Base-by-base conservation (phyloP, 1,140 invertebrate species). In the Paraescarpia echinospica region DNA sequence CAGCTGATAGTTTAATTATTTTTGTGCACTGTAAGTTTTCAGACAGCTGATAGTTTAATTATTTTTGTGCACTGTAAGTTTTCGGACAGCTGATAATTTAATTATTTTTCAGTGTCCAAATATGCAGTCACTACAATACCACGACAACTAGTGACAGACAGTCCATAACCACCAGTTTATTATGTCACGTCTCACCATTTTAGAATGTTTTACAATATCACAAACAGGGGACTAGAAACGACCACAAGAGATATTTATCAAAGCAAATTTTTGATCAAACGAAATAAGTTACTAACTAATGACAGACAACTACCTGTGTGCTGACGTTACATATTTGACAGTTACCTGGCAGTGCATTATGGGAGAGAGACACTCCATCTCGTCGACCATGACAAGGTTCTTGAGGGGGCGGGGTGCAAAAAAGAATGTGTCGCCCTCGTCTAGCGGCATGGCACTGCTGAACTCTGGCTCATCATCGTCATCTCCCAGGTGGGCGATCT, bases 381-480 rank as follows among this genome's bases (percentile, higher is more conserved):
- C 99, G 97, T 99, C 99, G 1, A 99, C 99, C 93, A 99, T 96
- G 8, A 99, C 98, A 12, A 99, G 97, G 97, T 99, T 99, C 95
- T 99, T 97, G 0, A 99, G 96, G 4, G 98, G 97, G 95, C 99
- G 97, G 31, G 99, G 99, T 12, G 98, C 98, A 96, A 99, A 99
- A 96, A 99, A 99, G 96, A 99, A 99, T 5, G 99, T 99, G 94
- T 99, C 99, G 8, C 99, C 99, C 96, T 99, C 99, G 96, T 99
- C 99, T 77, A 99, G 95, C 4, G 99, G 99, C 98, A 99, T 99
- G 22, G 98, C 98, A 90, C 99, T 99, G 96, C 98, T 99, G 95
- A 99, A 99, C 96, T 99, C 99, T 6, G 99, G 98, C 95, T 99
- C 99, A 96, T 99, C 99, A 96, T 99, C 99, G 96, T 99, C 99